phyloP scores from a whole-genome alignment of 2,113 vertebrate species.

The Balaenoptera acutorostrata region DNA sequence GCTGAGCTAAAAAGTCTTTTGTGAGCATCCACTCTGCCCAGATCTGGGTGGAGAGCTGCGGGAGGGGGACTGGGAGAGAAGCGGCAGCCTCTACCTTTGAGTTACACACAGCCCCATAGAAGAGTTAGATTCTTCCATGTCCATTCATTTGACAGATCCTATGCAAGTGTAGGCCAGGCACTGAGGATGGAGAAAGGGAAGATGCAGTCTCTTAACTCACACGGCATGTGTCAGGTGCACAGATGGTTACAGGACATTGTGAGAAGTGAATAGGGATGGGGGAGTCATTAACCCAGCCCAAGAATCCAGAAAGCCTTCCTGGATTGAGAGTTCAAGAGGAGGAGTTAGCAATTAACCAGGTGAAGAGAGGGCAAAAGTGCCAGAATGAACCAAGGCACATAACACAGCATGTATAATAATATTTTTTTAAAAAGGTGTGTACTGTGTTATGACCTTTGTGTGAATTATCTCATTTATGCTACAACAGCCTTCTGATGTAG shows the following conservation, averaged over 20 bases:
- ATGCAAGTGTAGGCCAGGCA: fast-evolving
- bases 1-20: neutral
- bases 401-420: neutral
- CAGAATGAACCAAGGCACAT: neutral
- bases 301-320: neutral
- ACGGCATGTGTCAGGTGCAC: fast-evolving
- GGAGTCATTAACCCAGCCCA: neutral
- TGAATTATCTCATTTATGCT: neutral
- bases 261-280: neutral
- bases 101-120: neutral
- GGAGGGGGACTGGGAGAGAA: neutral
- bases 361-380: neutral
- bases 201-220: fast-evolving
- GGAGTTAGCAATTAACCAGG: neutral
- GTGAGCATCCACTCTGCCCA: neutral
- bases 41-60: neutral
- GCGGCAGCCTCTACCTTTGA: neutral
- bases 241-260: fast-evolving
- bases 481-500: neutral
- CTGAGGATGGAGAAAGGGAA: neutral
- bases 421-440: neutral
- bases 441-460: neutral
- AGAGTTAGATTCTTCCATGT: neutral
- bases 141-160: neutral
- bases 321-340: neutral